Evolutionary conservation across 2,888 invertebrate species (phyloP), one percentile per base, ranked within the genome.

Genomic region (Drosophila lutescens): DNA sequence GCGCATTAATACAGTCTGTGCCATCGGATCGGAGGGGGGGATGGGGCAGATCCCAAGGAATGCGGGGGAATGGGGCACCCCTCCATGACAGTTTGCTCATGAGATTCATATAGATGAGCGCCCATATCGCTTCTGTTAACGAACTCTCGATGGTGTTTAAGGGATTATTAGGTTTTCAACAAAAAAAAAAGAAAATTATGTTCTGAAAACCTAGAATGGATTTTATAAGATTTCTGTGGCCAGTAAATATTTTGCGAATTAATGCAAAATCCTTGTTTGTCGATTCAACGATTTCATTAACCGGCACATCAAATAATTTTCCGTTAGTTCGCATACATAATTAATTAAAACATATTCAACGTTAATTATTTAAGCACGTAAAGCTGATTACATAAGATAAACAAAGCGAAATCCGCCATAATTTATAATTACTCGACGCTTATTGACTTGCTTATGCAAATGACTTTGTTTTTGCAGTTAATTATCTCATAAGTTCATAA

Each of bases 361-460:
- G 58, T 74, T 66, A 74, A 74, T 74, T 74, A 73, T 74, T 74
- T 73, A 73, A 74, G 68, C 68, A 49, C 73, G 59, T 34, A 71
- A 71, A 74, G 74, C 75, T 74, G 73, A 63, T 74, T 74, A 67
- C 74, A 67, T 74, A 55, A 55, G 75, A 55, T 74, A 72, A 72
- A 74, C 66, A 72, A 66, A 32, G 46, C 74, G 51, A 43, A 73
- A 73, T 73, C 73, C 68, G 75, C 43, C 65, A 74, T 80, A 80
- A 80, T 80, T 80, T 80, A 56, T 80, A 84, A 84, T 84, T 76
- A 68, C 80, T 51, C 69, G 26, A 26, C 49, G 58, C 63, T 67
- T 78, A 79, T 79, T 78, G 69, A 76, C 78, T 80, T 80, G 65
- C 70, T 70, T 80, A 72, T 78, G 66, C 58, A 80, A 78, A 78